These are phyloP conservation scores for Metaphire vulgaris DNA, from an alignment of 1,140 invertebrate genomes.

Conservation along the genomic window DNA sequence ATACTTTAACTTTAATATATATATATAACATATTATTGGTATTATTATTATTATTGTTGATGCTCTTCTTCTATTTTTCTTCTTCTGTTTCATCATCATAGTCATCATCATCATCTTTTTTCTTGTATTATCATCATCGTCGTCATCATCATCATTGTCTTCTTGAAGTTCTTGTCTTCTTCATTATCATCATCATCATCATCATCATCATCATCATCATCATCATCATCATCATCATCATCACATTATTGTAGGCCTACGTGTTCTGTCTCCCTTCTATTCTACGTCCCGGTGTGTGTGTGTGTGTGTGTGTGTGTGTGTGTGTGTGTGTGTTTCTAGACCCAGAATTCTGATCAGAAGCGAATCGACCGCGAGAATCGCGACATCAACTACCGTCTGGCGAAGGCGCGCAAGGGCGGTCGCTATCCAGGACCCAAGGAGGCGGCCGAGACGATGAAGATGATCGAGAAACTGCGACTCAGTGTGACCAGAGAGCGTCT, in stretches of 20 bases:
- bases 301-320: neutral
- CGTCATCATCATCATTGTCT: neutral
- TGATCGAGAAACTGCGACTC: neutral
- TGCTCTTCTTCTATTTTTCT: too few species aligned
- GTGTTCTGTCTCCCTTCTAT: neutral
- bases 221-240: slow-evolving; percentile 2
- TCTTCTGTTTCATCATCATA: too few species aligned
- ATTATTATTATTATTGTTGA: too few species aligned
- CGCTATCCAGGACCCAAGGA: neutral
- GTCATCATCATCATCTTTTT: slow-evolving; percentile 2
- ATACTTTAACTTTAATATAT: too few species aligned
- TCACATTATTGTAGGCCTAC: too few species aligned
- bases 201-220: slow-evolving; percentile 3
- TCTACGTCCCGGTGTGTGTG: neutral
- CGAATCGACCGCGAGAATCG: neutral
- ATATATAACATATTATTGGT: too few species aligned
- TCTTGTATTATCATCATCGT: neutral
- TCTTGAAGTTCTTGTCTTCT: slow-evolving; percentile 56
- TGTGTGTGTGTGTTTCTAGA: neutral
- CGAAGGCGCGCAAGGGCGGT: neutral
- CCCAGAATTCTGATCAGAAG: neutral
- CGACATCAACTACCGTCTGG: neutral
- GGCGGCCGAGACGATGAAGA: neutral
- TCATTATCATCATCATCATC: slow-evolving; percentile 1
- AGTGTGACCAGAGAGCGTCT: neutral